Conservation (phyloP, 1,140 invertebrate genomes). For the Caerostris darwini region DNA sequence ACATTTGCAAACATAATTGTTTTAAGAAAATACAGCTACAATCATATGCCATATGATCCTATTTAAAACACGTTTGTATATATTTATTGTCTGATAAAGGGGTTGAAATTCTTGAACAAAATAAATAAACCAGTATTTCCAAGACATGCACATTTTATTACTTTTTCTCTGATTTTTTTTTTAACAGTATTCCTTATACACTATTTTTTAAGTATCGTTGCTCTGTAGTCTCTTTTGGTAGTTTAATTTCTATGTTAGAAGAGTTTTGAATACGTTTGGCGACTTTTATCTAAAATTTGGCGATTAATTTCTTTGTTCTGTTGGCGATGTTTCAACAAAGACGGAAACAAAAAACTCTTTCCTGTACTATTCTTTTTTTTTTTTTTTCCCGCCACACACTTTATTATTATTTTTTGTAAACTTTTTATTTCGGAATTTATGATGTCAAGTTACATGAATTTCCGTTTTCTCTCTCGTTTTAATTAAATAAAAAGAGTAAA, state of each 20-base stretch:
- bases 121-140: too few species aligned
- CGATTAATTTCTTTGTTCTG: too few species aligned
- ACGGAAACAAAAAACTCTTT: conserved; percentile 22
- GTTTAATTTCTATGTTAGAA: conserved; percentile 31
- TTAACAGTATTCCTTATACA: too few species aligned
- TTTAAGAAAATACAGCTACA: too few species aligned
- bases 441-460: conserved; percentile 46
- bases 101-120: too few species aligned
- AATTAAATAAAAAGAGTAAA: conserved; percentile 42
- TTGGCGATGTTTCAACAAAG: background rate
- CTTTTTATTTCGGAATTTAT: conserved; percentile 2
- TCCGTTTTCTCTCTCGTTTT: conserved; percentile 35
- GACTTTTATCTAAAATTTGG: background rate
- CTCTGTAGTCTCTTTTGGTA: conserved; percentile 13
- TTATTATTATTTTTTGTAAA: too few species aligned
- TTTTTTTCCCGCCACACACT: background rate
- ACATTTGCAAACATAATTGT: too few species aligned
- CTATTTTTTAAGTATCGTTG: background rate
- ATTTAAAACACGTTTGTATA: too few species aligned
- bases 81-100: too few species aligned
- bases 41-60: too few species aligned
- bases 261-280: conserved; percentile 31
- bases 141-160: background rate
- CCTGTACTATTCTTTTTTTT: background rate
- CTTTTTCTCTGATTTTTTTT: background rate